Evolutionary conservation across 2,113 vertebrate genomes (phyloP), one percentile per base, ranked within the genome.

Genomic region (Colius striatus): DNA sequence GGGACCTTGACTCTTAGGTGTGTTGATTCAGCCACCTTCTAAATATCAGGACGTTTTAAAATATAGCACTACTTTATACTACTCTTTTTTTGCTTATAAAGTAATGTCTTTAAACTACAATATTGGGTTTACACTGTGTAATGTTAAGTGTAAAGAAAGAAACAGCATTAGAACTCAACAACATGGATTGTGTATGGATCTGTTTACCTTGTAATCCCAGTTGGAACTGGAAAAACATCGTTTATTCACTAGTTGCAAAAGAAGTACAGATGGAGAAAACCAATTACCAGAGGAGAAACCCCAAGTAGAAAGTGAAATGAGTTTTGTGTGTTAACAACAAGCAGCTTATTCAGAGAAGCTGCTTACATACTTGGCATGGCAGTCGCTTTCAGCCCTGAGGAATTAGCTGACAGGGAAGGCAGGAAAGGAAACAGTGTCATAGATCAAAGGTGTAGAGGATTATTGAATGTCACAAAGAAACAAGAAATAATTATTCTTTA

Each of bases 211-310:
- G 36, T 43, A 61, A 76, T 54, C 22, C 47, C 43, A 27, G 47
- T 9, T 4, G 11, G 50, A 91, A 51, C 30, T 58, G 54, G 38
- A 76, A 75, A 65, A 91, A 82, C 9, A 62, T 43, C 55, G 22
- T 61, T 82, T 84, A 70, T 58, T 84, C 36, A 27, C 47, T 38
- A 32, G 38, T 32, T 57, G 26, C 45, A 72, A 61, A 94, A 78
- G 54, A 71, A 89, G 25, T 45, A 63, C n/a, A 66, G 91, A 66
- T 34, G 54, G 57, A 94, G 74, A 95, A 95, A 89, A 76, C 34
- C 34, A 79, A 50, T 81, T 74, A 82, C 48, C 48, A 45, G 66
- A 87, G 87, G 61, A 66, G 94, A 95, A 84, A 65, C 10, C 11
- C 48, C n/a, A 65, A 43, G 78, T 3, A 66, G 86, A 80, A 94